These are phyloP conservation scores for Mobula birostris DNA, from an alignment of 2,113 vertebrate species.

Conservation along the genomic window DNA sequence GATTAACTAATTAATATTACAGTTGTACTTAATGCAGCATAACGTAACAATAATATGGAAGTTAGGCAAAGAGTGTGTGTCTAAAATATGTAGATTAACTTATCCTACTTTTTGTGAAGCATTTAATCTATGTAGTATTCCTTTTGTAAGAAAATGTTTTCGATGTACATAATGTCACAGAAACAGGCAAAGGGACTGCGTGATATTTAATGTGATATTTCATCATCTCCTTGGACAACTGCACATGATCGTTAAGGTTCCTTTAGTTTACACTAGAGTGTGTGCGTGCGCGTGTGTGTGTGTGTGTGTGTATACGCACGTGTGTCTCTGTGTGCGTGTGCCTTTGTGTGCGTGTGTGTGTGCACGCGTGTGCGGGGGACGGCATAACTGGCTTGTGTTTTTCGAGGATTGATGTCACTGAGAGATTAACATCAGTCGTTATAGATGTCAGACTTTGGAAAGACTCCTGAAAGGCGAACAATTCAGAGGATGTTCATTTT, in stretches of 20 bases:
- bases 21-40: conserved; percentile 41
- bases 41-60: conserved; percentile 48
- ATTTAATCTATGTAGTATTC: conserved; percentile 47
- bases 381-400: neutral
- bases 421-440: conserved; percentile 48
- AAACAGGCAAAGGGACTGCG: conserved; percentile 52
- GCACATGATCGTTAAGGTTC: conserved; percentile 40
- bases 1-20: conserved; percentile 51
- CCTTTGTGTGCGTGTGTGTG: too few relatives aligned
- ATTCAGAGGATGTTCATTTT: neutral
- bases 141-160: conserved; percentile 52
- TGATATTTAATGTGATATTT: conserved; percentile 38
- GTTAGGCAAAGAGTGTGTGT: conserved; percentile 62
- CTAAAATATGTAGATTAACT: conserved; percentile 55
- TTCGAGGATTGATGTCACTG: conserved; percentile 39
- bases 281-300: too few relatives aligned
- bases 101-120: conserved; percentile 51
- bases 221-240: conserved; percentile 40
- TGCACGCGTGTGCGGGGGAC: too few relatives aligned
- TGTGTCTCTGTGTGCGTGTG: too few relatives aligned
- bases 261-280: conserved; percentile 27
- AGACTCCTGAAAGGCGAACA: neutral
- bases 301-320: too few relatives aligned
- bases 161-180: conserved; percentile 53
- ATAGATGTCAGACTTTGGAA: neutral